phyloP scores from a whole-genome alignment of 2,888 invertebrate genomes.

The Hyppa rectilinea region DNA sequence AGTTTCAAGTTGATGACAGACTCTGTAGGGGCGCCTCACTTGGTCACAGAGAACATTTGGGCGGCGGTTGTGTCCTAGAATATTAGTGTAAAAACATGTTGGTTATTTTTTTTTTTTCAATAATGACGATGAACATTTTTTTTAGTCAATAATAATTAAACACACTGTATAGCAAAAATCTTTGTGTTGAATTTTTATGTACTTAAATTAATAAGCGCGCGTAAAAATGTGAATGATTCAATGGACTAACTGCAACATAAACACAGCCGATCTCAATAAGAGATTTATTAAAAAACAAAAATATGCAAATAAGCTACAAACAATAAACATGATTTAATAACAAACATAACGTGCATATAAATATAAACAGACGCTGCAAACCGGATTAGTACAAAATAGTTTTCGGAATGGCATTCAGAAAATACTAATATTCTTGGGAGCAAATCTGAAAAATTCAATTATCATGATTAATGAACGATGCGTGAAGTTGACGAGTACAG shows the following conservation, averaged over 20 bases:
- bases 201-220: slow-evolving; percentile 36
- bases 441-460: slow-evolving; percentile 86
- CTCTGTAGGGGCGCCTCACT: slow-evolving; percentile 77
- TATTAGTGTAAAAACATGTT: slow-evolving; percentile 78
- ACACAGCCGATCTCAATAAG: slow-evolving; percentile 68
- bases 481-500: slow-evolving; percentile 27
- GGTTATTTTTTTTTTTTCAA: slow-evolving; percentile 45
- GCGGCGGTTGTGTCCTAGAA: slow-evolving; percentile 86
- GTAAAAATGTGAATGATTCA: slow-evolving; percentile 4
- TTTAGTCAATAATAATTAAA: slow-evolving; percentile 21
- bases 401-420: slow-evolving; percentile 73
- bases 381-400: slow-evolving; percentile 56
- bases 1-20: slow-evolving; percentile 72
- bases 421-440: slow-evolving; percentile 89
- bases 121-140: slow-evolving; percentile 17
- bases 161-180: slow-evolving; percentile 1
- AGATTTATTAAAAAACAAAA: slow-evolving; percentile 58
- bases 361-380: slow-evolving; percentile 48
- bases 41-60: slow-evolving; percentile 88
- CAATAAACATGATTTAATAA: slow-evolving; percentile 51
- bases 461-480: slow-evolving; percentile 48
- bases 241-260: slow-evolving; percentile 59
- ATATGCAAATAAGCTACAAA: slow-evolving; percentile 57
- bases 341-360: slow-evolving; percentile 63
- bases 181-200: slow-evolving; percentile 21